Evolutionary conservation across 2,888 invertebrate genomes (phyloP), one percentile per base, ranked within the genome.

Genomic region (Lasius platythorax): DNA sequence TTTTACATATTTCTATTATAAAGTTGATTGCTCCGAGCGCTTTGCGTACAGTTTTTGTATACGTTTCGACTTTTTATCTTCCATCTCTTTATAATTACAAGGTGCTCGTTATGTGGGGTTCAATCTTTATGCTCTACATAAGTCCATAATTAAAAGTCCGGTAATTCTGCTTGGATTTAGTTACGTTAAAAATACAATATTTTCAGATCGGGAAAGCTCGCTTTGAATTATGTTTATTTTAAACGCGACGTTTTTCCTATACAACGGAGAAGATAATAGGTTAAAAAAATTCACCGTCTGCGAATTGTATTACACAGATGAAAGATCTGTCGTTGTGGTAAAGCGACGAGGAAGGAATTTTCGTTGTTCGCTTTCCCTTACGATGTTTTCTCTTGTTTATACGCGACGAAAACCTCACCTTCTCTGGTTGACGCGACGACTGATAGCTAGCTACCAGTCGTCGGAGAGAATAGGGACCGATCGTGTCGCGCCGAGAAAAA

Each of bases 381-480:
- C 67, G 56, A 53, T 40, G 73, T 64, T 43, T 87, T 63, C 73
- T 53, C 50, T 40, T 23, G 37, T 68, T 40, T 68, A 67, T 56
- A 50, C 50, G 46, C 63, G 50, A 68, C 63, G 23, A 76, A 53
- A 76, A 75, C n/a, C n/a, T 63, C 63, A 61, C 53, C 64, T 40
- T 40, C n/a, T 53, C 50, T 28, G 30, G 8, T 40, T 28, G 33
- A 15, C 30, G 28, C 18, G 53, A 64, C 15, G 50, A 56, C 30
- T 12, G 74, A 53, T 43, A 64, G 82, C 63, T 43, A 64, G 82
- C 63, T 76, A 28, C 43, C 66, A 82, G 76, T 53, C 76, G 75
- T 76, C 82, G n/a, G 66, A 43, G 43, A 64, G 23, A 67, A 61
- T 30, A 12, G 61, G 30, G 40, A 23, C 50, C 56, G 40, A 72